Conservation (phyloP, 2,113 vertebrate genomes). For the Hemiscyllium ocellatum region DNA sequence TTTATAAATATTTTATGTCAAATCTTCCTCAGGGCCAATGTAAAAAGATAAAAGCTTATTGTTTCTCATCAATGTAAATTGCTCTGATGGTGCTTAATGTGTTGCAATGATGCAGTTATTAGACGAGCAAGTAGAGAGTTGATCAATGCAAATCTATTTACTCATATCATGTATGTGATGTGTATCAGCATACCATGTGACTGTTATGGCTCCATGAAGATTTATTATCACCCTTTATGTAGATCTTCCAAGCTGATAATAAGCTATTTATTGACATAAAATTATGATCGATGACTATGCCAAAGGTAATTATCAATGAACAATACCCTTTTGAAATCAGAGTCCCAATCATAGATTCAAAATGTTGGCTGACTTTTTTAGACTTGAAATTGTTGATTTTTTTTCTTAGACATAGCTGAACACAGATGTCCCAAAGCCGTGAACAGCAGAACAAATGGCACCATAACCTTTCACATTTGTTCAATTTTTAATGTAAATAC, state of each 20-base stretch:
- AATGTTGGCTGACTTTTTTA: slow-evolving; percentile 71
- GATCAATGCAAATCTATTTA: slow-evolving; percentile 31
- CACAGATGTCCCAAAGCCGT: slow-evolving; percentile 71
- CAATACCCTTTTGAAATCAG: slow-evolving; percentile 16
- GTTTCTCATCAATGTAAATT: slow-evolving; percentile 28
- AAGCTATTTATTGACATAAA: slow-evolving; percentile 37
- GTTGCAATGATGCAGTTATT: slow-evolving; percentile 32
- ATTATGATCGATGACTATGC: slow-evolving; percentile 18
- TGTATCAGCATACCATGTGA: slow-evolving; percentile 32
- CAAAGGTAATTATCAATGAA: slow-evolving; percentile 16
- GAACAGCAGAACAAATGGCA: slow-evolving; percentile 76
- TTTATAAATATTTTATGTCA: slow-evolving; percentile 12
- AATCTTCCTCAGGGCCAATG: not conserved
- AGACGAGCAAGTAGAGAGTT: slow-evolving; percentile 7
- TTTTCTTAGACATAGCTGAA: slow-evolving; percentile 73
- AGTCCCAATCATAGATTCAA: slow-evolving; percentile 53
- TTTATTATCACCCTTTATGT: slow-evolving; percentile 32
- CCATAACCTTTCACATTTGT: slow-evolving; percentile 77
- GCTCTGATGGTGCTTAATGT: slow-evolving; percentile 26
- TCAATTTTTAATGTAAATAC: slow-evolving; percentile 82
- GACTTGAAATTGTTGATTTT: slow-evolving; percentile 59
- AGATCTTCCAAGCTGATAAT: slow-evolving; percentile 32
- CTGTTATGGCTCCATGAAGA: slow-evolving; percentile 29
- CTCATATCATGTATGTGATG: slow-evolving; percentile 23
- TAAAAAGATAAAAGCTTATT: slow-evolving; percentile 30